Conservation (phyloP, 2,797 vertebrate species). For the Sebastes reedi region DNA sequence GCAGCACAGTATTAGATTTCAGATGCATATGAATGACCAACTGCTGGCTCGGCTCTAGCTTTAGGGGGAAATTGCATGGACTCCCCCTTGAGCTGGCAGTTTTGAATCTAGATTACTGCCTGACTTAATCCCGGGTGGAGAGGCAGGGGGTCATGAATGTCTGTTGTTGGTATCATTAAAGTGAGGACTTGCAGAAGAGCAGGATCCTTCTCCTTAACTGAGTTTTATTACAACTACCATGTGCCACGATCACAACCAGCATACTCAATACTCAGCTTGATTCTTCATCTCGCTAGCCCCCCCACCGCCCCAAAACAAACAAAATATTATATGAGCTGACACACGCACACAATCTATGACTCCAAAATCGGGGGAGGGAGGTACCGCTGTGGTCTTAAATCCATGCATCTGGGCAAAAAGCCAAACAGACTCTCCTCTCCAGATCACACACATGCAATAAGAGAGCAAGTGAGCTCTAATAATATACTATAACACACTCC, state of each 20-base stretch:
- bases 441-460: slow-evolving; percentile 65
- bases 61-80: slow-evolving; percentile 76
- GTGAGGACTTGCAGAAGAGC: slow-evolving; percentile 56
- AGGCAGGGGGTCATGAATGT: slow-evolving; percentile 73
- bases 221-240: slow-evolving; percentile 4
- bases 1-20: slow-evolving; percentile 84
- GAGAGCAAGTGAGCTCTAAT: slow-evolving; percentile 54
- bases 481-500: slow-evolving; percentile 66
- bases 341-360: background rate
- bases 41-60: slow-evolving; percentile 78
- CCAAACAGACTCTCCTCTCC: slow-evolving; percentile 72
- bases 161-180: slow-evolving; percentile 73
- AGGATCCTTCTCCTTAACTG: slow-evolving; percentile 5
- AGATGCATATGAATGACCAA: slow-evolving; percentile 85
- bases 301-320: background rate
- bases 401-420: slow-evolving; percentile 75
- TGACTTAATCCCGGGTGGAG: slow-evolving; percentile 67
- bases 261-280: background rate
- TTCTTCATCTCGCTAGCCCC: background rate
- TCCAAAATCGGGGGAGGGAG: slow-evolving; percentile 32
- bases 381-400: slow-evolving; percentile 63
- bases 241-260: slow-evolving; percentile 1
- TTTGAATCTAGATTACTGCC: slow-evolving; percentile 77
- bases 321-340: slow-evolving; percentile 10
- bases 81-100: slow-evolving; percentile 77